phyloP scores from a whole-genome alignment of 30 jellyfish, hydroid and myxozoan genomes.

The Sanderia malayensis region DNA sequence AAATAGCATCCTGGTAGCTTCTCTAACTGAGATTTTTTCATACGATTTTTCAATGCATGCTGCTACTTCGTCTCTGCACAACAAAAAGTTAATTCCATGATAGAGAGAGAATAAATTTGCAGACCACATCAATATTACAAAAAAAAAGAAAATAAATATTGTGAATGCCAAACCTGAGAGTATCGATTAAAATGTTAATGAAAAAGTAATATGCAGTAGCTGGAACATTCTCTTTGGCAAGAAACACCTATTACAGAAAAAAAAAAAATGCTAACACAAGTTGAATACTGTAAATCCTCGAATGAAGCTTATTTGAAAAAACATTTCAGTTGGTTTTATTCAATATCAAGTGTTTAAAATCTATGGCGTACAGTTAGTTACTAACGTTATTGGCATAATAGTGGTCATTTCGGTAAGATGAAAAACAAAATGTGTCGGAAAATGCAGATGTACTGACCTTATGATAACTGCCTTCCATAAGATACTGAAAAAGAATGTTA shows the following conservation, averaged over 20 bases:
- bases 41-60: conserved; percentile 94
- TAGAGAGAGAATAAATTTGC: no score
- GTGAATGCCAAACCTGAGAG: no score
- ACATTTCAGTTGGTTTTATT: no score
- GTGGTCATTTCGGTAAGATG: no score
- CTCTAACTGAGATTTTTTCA: conserved; percentile 70
- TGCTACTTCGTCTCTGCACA: conserved; percentile 94
- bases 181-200: conserved; percentile 84
- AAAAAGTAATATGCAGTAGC: conserved; percentile 96
- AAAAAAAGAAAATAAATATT: no score
- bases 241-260: conserved; percentile 84
- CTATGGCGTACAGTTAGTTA: no score
- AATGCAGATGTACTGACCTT: conserved; percentile 52
- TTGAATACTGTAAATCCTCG: no score
- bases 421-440: no score
- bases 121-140: no score
- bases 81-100: neutral
- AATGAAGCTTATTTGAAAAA: no score
- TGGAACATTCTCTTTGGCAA: conserved; percentile 96
- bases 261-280: conserved; percentile 1
- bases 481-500: conserved; percentile 62
- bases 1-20: conserved; percentile 93
- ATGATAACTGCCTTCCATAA: conserved; percentile 99
- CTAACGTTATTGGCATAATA: no score
- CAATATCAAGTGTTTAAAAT: no score